Conservation (phyloP, 2,113 vertebrate species). For the Psammodynastes pulverulentus region DNA sequence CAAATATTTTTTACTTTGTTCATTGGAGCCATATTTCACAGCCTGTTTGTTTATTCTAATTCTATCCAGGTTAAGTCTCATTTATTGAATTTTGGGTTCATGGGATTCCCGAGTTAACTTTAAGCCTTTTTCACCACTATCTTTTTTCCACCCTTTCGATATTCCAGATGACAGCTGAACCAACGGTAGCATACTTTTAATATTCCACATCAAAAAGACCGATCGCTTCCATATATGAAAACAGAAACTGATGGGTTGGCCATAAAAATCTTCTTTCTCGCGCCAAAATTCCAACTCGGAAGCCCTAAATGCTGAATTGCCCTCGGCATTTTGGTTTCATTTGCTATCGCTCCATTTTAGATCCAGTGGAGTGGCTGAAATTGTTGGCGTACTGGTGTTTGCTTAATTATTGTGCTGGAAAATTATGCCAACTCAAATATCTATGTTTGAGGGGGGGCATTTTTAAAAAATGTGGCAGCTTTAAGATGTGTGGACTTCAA, state of each 20-base stretch:
- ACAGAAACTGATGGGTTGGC: background rate
- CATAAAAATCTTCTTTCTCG: background rate
- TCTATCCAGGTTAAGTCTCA: conserved; percentile 3
- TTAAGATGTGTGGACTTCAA: background rate
- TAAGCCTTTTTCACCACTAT: background rate
- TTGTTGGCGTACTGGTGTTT: background rate
- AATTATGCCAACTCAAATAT: background rate
- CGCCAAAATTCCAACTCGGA: background rate
- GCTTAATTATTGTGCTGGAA: background rate
- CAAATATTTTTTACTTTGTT: background rate
- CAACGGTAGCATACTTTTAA: background rate
- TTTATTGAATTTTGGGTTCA: background rate
- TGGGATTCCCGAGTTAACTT: conserved; percentile 16
- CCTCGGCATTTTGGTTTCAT: background rate
- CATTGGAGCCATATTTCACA: background rate
- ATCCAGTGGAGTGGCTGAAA: background rate
- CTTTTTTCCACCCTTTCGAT: background rate
- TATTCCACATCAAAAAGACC: conserved; percentile 4
- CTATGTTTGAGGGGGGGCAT: background rate
- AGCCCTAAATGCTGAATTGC: background rate
- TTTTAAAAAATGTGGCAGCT: background rate
- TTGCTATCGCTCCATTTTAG: background rate
- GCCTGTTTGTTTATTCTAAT: background rate
- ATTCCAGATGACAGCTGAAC: background rate
- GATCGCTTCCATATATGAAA: background rate